Conservation (phyloP, 2,113 vertebrate genomes). For the Gymnorhina tibicen region DNA sequence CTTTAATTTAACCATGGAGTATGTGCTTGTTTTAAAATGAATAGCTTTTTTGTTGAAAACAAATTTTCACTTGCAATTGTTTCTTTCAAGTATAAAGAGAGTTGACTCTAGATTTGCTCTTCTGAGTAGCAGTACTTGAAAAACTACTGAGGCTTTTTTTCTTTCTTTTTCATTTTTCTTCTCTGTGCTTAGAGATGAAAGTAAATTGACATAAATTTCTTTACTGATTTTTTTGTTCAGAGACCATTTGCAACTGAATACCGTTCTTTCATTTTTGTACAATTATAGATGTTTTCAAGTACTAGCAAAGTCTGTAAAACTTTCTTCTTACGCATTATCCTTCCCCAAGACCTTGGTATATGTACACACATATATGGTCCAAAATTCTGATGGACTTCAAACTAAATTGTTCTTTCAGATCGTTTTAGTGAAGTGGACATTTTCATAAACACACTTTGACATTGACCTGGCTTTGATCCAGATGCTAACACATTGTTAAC, state of each 20-base stretch:
- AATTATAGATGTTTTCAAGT: neutral
- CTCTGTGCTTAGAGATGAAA: neutral
- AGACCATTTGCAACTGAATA: neutral
- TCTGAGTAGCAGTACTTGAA: neutral
- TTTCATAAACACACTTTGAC: neutral
- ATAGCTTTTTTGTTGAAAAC: neutral
- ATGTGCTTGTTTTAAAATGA: neutral
- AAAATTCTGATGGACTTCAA: neutral
- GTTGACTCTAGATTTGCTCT: neutral
- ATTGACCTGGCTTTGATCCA: neutral
- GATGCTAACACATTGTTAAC: neutral
- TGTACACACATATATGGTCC: neutral
- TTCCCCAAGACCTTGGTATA: neutral
- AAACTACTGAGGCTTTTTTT: neutral
- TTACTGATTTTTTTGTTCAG: neutral
- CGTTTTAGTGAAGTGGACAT: neutral
- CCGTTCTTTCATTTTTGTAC: neutral
- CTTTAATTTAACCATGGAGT: rapidly evolving
- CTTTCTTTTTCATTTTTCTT: neutral
- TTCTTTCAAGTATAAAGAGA: neutral
- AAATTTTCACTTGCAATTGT: neutral
- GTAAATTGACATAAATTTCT: neutral
- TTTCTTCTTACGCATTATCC: neutral
- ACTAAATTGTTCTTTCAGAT: neutral
- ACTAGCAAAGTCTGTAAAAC: neutral